Evolutionary conservation across 2,888 invertebrate genomes (phyloP).

Genomic region (Tenthredo notha): DNA sequence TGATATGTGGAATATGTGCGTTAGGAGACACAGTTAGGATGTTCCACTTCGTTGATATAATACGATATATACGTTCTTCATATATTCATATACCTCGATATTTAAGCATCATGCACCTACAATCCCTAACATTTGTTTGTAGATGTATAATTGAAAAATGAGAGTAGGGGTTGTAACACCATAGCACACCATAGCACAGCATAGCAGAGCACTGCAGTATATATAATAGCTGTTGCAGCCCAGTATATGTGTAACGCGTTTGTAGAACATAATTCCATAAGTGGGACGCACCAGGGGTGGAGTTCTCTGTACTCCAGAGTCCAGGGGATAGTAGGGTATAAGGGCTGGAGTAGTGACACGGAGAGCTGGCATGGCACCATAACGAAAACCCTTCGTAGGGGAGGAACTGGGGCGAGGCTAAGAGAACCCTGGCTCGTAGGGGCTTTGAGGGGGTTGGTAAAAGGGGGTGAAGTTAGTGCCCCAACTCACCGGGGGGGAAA

Average conservation of each 20-base stretch:
- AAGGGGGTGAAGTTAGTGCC: background rate
- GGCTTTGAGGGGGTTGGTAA: slow-evolving; percentile 15
- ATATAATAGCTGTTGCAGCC: background rate
- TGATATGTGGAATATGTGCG: background rate
- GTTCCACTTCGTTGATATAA: slow-evolving; percentile 11
- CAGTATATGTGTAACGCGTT: background rate
- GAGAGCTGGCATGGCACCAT: slow-evolving; percentile 7
- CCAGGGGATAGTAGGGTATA: background rate
- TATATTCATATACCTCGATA: background rate
- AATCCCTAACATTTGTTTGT: background rate
- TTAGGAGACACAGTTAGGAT: background rate
- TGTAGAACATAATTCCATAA: background rate
- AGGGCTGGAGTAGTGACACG: slow-evolving; percentile 27
- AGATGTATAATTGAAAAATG: background rate
- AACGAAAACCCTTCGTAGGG: slow-evolving; percentile 23
- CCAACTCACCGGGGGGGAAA: background rate
- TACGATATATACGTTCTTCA: background rate
- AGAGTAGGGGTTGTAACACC: too few relatives aligned
- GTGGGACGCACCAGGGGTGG: slow-evolving; percentile 33
- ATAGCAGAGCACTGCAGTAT: background rate
- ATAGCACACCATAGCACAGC: too few relatives aligned
- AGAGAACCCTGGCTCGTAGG: slow-evolving; percentile 56
- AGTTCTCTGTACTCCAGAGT: slow-evolving; percentile 28
- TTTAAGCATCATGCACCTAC: background rate
- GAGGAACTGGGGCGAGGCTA: slow-evolving; percentile 62